A percentile compares a stretch with the other conserved stretches of the same genome.
phyloP scores from a whole-genome alignment of 2,888 invertebrate species.

The Thyatira batis region DNA sequence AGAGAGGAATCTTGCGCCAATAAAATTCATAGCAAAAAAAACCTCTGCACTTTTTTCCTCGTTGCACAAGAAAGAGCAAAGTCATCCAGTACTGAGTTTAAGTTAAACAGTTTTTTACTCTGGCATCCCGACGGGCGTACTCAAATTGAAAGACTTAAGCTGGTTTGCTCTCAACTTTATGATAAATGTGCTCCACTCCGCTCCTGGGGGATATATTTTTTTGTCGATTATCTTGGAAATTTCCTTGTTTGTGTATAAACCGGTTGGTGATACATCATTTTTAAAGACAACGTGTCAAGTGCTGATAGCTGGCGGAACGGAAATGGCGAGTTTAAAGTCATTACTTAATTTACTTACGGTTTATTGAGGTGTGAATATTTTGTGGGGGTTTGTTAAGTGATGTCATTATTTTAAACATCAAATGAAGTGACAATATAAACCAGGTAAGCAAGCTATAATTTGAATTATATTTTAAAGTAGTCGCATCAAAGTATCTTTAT shows the following conservation, averaged over 20 bases:
- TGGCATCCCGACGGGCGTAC: conserved; percentile 5
- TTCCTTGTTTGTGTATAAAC: conserved; percentile 8
- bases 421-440: too few relatives aligned
- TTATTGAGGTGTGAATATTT: too few relatives aligned
- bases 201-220: conserved; percentile 5
- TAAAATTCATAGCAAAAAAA: conserved; percentile 6
- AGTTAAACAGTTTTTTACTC: conserved; percentile 26
- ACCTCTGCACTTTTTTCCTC: conserved; percentile 7
- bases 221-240: conserved; percentile 10
- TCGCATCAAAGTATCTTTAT: too few relatives aligned
- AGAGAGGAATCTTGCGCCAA: conserved; percentile 6
- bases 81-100: conserved; percentile 23
- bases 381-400: too few relatives aligned
- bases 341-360: background rate
- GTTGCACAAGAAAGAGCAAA: conserved; percentile 17
- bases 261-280: conserved; percentile 9
- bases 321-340: background rate
- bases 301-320: background rate
- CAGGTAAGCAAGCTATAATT: too few relatives aligned
- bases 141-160: conserved; percentile 19
- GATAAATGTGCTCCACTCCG: conserved; percentile 19
- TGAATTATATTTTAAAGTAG: too few relatives aligned
- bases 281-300: conserved; percentile 9
- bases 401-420: too few relatives aligned
- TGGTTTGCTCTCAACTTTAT: conserved; percentile 21